These are phyloP conservation scores for Corynorhinus townsendii DNA, from an alignment of 2,113 vertebrate genomes.

Conservation along the genomic window DNA sequence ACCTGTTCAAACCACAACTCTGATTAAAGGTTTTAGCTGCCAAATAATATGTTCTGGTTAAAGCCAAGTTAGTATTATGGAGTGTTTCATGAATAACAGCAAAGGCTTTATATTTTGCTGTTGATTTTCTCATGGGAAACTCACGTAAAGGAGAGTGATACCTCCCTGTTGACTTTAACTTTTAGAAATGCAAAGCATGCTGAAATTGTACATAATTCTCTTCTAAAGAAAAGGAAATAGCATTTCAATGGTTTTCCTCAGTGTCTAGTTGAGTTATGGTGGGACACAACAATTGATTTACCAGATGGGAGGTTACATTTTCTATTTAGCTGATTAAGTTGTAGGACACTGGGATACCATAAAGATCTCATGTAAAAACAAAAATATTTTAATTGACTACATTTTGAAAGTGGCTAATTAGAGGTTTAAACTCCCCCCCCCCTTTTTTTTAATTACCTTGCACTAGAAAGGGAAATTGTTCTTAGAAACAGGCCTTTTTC, in stretches of 20 bases:
- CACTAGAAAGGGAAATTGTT: constrained; percentile 4
- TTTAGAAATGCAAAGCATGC: constrained; percentile 87
- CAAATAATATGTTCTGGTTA: constrained; percentile 81
- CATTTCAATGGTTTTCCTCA: constrained; percentile 91
- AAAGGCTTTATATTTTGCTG: constrained; percentile 87
- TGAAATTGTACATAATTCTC: constrained; percentile 91
- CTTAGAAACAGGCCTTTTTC: not conserved
- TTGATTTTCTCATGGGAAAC: constrained; percentile 89
- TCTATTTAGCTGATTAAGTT: constrained; percentile 87
- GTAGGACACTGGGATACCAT: constrained; percentile 78
- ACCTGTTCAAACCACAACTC: constrained; percentile 78
- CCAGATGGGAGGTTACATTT: constrained; percentile 86
- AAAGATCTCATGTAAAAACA: constrained; percentile 75
- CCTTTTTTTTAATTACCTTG: constrained; percentile 7
- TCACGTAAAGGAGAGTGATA: constrained; percentile 90
- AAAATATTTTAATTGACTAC: constrained; percentile 71
- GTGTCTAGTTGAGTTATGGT: constrained; percentile 91
- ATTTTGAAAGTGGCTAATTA: constrained; percentile 63
- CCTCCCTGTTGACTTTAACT: constrained; percentile 86
- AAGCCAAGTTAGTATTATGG: constrained; percentile 82
- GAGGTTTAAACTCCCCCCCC: constrained; percentile 43
- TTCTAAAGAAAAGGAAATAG: constrained; percentile 94
- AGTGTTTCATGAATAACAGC: constrained; percentile 84
- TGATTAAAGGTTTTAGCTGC: constrained; percentile 81
- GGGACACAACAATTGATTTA: constrained; percentile 91